phyloP scores from a whole-genome alignment of 2,797 vertebrate species.

The Gobionotothen gibberifrons region DNA sequence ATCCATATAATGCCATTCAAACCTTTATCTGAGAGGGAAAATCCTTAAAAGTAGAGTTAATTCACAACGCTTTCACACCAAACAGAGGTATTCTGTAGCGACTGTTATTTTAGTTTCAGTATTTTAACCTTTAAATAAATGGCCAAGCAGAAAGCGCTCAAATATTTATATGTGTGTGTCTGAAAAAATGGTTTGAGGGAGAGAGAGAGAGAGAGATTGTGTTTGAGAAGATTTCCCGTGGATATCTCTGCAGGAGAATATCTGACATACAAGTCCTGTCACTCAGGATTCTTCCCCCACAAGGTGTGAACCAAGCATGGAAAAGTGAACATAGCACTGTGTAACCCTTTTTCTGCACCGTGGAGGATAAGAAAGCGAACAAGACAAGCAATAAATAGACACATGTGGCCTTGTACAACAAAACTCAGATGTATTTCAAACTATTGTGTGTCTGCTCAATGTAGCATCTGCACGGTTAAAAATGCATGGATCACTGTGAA shows the following conservation, averaged over 20 bases:
- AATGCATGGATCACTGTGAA: constrained; percentile 35
- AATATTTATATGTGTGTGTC: constrained; percentile 14
- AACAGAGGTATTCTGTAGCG: constrained; percentile 7
- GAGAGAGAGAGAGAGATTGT: constrained; percentile 5
- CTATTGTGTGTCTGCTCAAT: constrained; percentile 10
- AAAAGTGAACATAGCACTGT: constrained; percentile 59
- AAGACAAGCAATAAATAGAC: constrained; percentile 36
- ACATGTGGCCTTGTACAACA: constrained; percentile 18
- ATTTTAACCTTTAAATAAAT: constrained; percentile 50
- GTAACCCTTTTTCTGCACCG: constrained; percentile 56
- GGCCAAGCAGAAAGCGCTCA: constrained; percentile 34
- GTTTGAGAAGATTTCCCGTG: constrained; percentile 60
- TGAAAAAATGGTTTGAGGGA: neutral
- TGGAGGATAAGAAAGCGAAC: constrained; percentile 33
- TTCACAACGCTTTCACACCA: constrained; percentile 7
- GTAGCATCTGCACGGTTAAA: constrained; percentile 46
- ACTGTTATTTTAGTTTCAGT: constrained; percentile 21
- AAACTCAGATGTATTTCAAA: constrained; percentile 18
- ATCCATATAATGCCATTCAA: constrained; percentile 1
- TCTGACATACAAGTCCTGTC: constrained; percentile 66
- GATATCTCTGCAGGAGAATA: constrained; percentile 64
- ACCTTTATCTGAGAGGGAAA: constrained; percentile 7
- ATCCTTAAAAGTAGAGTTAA: neutral
- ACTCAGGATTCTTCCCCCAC: constrained; percentile 72
- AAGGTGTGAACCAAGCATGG: constrained; percentile 74